Base-by-base conservation (phyloP, 2,797 vertebrate species). In the Esox lucius region DNA sequence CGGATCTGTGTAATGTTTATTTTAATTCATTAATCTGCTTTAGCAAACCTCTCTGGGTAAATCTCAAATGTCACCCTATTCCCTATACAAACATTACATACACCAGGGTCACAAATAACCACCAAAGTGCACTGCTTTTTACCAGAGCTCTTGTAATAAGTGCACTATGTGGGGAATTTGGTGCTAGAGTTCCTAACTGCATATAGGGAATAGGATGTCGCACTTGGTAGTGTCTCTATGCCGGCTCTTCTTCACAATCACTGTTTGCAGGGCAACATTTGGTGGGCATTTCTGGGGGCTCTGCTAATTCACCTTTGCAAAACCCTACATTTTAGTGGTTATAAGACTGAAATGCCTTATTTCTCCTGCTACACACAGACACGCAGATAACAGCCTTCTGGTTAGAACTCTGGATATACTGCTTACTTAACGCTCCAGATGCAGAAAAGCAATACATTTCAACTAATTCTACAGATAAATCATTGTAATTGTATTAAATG, bases 161-260 rank as follows among this genome's bases (percentile, higher is more conserved):
- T 49, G 68, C 26, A 16, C 24, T 70, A 17, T 28, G 7, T 9
- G 24, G 68, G 46, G 68, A 15, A 17, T 26, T 4, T 3, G 42
- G 13, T 28, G 42, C 7, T n/a, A n/a, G 7, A 8, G 53, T 56
- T 72, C 13, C 61, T 76, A 53, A 42, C 39, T 42, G 39, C 71
- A 3, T 71, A 75, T 74, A 71, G 39, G 31, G 48, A 31, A 48
- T 22, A 17, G 48, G 24, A 83, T 81, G 75, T 26, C n/a, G 9
- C n/a, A 9, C 53, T n/a, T 9, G n/a, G n/a, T n/a, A 9, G n/a
- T n/a, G 8, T 59, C n/a, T 77, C 86, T 85, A 84, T 82, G 84
- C 81, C 85, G 86, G 83, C 80, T 85, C 73, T 78, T 89, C 86
- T 89, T 85, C 83, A 83, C 88, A 89, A 91, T 91, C 84, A 85